Base-by-base conservation (phyloP, 2,888 invertebrate genomes). In the Nesidiocoris tenuis region DNA sequence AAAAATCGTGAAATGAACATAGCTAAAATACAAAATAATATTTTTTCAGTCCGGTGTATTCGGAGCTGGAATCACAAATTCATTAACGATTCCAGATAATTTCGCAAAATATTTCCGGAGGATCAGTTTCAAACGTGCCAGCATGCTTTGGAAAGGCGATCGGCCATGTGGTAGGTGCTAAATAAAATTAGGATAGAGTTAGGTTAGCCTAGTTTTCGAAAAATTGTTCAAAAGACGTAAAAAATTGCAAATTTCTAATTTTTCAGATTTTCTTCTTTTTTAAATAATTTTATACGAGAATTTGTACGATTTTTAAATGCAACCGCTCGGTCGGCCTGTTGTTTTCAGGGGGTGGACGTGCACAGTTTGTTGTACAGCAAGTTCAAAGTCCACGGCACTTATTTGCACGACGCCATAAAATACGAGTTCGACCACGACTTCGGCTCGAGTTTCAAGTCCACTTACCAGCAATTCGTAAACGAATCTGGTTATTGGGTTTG, bases 361-460 rank as follows among this genome's bases (percentile, higher is more conserved):
- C 72, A 72, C 61, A 72, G 17, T 39, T 54, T 72, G 5, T 12
- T 72, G 12, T 61, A 39, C 61, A 72, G 61, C 21, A 61, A 72
- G 22, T 72, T 72, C 55, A 72, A 61, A 19, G 61, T 72, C 22
- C 61, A 72, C 54, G 25, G 61, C 19, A 74, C 74, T 17, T 74
- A 74, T 25, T 54, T 74, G 18, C 74, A 74, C 23, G 65, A 74
- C 21, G 56, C 64, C 1, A 65, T 24, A n/a, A 74, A 74, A 65
- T 19, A 74, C 22, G 18, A 61, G 57, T 74, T 74, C 65, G 21
- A 7, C 7, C 65, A 74, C 24, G 74, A 74, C 56, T 74, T 74
- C 55, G 61, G 54, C 1, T 19, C 39, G n/a, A 54, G 54, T 21
- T 61, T 63, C 9, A 61, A 17, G 23, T 17, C 18, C 1, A 72